Conservation (phyloP, 1,140 invertebrate species). For the Eciton burchellii region DNA sequence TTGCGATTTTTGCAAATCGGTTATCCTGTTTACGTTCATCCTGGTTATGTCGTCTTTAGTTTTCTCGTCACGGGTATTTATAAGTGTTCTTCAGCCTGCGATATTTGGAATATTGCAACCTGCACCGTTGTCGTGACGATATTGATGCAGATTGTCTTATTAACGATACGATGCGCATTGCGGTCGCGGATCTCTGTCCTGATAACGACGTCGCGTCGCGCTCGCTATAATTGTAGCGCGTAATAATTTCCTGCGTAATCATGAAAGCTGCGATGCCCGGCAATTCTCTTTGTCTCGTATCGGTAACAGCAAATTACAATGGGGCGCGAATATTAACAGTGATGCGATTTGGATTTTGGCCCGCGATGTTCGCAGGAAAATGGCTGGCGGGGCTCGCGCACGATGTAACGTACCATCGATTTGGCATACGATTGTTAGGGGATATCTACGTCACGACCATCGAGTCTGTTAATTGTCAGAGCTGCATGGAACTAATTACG, state of each 20-base stretch:
- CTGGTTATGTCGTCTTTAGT: no score
- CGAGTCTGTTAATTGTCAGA: conserved; percentile 65
- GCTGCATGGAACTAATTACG: conserved; percentile 59
- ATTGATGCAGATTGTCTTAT: conserved; percentile 3
- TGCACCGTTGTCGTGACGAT: background rate
- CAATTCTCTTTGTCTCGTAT: conserved; percentile 44
- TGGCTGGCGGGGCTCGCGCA: conserved; percentile 22
- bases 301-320: conserved; percentile 27
- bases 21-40: no score
- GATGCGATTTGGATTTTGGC: conserved; percentile 31
- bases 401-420: conserved; percentile 67
- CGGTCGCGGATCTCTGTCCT: background rate
- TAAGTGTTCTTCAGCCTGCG: no score
- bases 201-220: background rate
- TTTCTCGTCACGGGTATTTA: no score
- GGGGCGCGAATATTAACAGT: conserved; percentile 48
- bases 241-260: conserved; percentile 48
- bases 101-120: background rate
- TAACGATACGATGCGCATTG: background rate
- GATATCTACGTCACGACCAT: conserved; percentile 57
- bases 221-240: background rate
- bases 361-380: conserved; percentile 62
- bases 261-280: conserved; percentile 28
- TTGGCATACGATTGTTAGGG: conserved; percentile 61
- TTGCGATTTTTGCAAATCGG: no score